Percentiles rank a stretch among this genome's conserved stretches.
Conservation (phyloP, 2,888 invertebrate genomes). For the Itoplectis maculator region DNA sequence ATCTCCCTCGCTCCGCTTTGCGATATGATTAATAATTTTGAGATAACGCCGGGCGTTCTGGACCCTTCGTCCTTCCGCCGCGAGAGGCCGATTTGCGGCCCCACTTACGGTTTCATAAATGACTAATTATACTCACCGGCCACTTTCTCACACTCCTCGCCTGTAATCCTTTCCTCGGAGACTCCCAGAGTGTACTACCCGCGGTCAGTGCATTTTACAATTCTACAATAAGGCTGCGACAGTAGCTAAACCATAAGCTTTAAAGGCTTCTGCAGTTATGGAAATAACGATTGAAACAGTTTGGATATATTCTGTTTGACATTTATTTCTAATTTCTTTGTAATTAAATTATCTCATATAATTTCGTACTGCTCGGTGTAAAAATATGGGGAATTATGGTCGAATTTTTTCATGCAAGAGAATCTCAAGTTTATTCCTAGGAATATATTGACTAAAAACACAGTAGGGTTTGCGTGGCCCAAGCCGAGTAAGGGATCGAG, state of each 20-base stretch:
- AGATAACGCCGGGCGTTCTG: slow-evolving; percentile 79
- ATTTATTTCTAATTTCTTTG: no score
- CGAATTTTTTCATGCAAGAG: neutral
- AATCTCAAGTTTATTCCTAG: neutral
- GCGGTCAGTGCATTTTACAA: slow-evolving; percentile 15
- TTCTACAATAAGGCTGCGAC: neutral
- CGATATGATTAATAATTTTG: slow-evolving; percentile 83
- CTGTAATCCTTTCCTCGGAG: slow-evolving; percentile 1
- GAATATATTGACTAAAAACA: slow-evolving; percentile 23
- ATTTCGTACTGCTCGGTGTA: slow-evolving; percentile 1
- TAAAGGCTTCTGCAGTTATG: neutral
- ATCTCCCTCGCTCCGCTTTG: slow-evolving; percentile 71
- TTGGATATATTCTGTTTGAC: no score
- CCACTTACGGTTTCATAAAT: slow-evolving; percentile 82
- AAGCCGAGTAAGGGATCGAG: neutral
- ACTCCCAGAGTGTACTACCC: neutral
- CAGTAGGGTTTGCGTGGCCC: slow-evolving; percentile 3
- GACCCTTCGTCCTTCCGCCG: slow-evolving; percentile 72
- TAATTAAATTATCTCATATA: neutral
- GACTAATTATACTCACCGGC: slow-evolving; percentile 80
- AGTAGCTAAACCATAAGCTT: neutral
- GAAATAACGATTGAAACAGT: neutral
- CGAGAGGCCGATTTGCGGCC: slow-evolving; percentile 51
- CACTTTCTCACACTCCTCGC: slow-evolving; percentile 44
- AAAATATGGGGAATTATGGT: slow-evolving; percentile 4